A percentile compares a stretch with the other conserved stretches of the same genome.
Conservation (phyloP, 2,797 vertebrate species). For the Simalia tracyae region DNA sequence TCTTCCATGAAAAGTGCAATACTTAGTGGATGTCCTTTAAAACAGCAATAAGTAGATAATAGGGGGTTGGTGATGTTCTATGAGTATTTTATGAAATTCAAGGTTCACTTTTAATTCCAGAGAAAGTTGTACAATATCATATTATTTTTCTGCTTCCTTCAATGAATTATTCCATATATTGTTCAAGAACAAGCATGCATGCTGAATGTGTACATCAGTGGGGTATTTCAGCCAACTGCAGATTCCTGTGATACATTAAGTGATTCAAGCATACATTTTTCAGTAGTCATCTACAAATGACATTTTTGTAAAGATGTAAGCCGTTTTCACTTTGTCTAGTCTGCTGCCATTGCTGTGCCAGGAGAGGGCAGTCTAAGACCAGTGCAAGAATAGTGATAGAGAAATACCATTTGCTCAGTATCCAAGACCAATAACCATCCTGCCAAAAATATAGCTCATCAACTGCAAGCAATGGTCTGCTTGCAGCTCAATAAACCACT, state of each 20-base stretch:
- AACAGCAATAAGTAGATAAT: not conserved
- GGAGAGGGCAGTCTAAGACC: not conserved
- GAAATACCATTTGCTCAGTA: not conserved
- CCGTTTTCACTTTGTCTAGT: not conserved
- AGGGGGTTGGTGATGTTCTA: not conserved
- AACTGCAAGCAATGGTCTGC: not conserved
- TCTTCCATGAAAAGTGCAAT: not conserved
- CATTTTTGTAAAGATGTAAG: not conserved
- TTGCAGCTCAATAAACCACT: not conserved
- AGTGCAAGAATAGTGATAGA: rapidly evolving
- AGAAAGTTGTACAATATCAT: not conserved
- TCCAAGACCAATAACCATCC: not conserved
- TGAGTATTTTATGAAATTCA: not conserved
- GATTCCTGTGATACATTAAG: not conserved
- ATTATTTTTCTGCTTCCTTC: not conserved
- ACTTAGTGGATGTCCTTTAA: not conserved
- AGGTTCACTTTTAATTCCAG: not conserved
- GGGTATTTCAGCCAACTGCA: not conserved
- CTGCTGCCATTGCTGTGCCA: not conserved
- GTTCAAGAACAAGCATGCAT: not conserved
- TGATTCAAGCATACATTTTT: not conserved
- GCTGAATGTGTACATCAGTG: too few relatives aligned
- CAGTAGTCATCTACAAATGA: not conserved
- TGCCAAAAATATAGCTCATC: not conserved
- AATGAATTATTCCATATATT: not conserved